Percentiles rank a stretch among this genome's conserved stretches.
These are phyloP conservation scores for Spea multiplicata DNA, from an alignment of 2,113 vertebrate species.

Conservation along the genomic window DNA sequence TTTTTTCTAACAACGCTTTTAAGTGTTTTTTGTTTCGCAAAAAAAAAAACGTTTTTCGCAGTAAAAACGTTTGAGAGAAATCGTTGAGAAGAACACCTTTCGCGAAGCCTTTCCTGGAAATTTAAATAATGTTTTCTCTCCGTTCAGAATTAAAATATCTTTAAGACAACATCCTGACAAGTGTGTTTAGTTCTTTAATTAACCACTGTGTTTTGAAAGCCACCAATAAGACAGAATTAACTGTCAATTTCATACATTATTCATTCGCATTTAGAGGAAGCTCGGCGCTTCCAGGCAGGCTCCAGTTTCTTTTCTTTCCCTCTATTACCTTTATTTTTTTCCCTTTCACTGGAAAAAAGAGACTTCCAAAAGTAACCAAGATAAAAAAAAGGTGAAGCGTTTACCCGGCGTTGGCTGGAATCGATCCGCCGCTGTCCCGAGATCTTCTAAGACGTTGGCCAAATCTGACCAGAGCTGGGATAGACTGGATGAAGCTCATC, in stretches of 20 bases:
- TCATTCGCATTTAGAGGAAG: slow-evolving; percentile 4
- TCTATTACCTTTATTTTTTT: slow-evolving; percentile 46
- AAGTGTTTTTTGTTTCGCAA: neutral
- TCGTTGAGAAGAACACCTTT: neutral
- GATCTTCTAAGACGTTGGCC: neutral
- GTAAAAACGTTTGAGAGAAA: neutral
- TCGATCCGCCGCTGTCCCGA: no score
- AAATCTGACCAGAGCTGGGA: neutral
- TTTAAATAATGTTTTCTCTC: slow-evolving; percentile 34
- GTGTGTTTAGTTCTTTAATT: slow-evolving; percentile 44
- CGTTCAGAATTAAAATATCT: slow-evolving; percentile 30
- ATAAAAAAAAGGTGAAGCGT: slow-evolving; percentile 57
- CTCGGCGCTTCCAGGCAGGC: neutral
- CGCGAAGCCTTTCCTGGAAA: slow-evolving; percentile 2
- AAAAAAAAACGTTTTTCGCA: no score
- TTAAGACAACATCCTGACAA: slow-evolving; percentile 42
- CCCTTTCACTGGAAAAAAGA: slow-evolving; percentile 51
- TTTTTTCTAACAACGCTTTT: no score
- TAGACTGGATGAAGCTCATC: no score
- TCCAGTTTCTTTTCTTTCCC: neutral
- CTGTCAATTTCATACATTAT: slow-evolving; percentile 39
- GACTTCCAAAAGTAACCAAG: slow-evolving; percentile 53
- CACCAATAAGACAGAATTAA: slow-evolving; percentile 45
- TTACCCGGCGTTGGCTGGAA: slow-evolving; percentile 54
- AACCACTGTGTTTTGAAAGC: slow-evolving; percentile 42